Conservation (phyloP, 2,113 vertebrate genomes). For the Acrocephalus kingi region DNA sequence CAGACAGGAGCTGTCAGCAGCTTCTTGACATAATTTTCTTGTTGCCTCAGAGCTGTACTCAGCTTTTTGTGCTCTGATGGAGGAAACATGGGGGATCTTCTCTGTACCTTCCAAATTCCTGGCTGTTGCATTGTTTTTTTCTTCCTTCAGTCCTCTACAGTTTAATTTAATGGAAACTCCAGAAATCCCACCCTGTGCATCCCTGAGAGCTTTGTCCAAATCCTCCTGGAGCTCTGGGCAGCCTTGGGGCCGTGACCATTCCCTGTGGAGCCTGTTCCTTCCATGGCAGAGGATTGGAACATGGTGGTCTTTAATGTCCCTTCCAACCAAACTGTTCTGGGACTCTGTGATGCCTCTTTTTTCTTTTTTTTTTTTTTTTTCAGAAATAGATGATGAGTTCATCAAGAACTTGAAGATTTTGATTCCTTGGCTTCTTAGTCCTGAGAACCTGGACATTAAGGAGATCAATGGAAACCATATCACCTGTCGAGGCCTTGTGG, state of each 20-base stretch:
- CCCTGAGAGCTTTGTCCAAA: background rate
- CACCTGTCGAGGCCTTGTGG: slow-evolving; percentile 94
- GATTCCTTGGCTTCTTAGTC: slow-evolving; percentile 95
- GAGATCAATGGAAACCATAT: slow-evolving; percentile 98
- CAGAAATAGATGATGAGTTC: slow-evolving; percentile 96
- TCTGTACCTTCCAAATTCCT: background rate
- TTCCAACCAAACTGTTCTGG: background rate
- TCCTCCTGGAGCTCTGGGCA: background rate
- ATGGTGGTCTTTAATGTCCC: background rate
- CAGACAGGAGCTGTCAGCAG: background rate
- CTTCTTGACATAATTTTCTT: background rate
- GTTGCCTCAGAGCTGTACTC: background rate
- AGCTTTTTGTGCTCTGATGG: background rate
- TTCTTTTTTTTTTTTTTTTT: no score
- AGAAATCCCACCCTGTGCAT: background rate
- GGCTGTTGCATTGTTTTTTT: background rate
- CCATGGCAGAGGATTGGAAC: background rate
- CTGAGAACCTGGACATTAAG: slow-evolving; percentile 89
- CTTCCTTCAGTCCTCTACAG: background rate
- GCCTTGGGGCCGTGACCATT: background rate
- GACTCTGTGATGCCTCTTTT: background rate
- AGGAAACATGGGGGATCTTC: background rate
- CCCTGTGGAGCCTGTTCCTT: background rate
- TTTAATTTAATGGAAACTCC: background rate
- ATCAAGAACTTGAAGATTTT: slow-evolving; percentile 93